These are phyloP conservation scores for Anneissia japonica DNA, from an alignment of 35 echinoderm and acorn worm species.

Conservation along the genomic window DNA sequence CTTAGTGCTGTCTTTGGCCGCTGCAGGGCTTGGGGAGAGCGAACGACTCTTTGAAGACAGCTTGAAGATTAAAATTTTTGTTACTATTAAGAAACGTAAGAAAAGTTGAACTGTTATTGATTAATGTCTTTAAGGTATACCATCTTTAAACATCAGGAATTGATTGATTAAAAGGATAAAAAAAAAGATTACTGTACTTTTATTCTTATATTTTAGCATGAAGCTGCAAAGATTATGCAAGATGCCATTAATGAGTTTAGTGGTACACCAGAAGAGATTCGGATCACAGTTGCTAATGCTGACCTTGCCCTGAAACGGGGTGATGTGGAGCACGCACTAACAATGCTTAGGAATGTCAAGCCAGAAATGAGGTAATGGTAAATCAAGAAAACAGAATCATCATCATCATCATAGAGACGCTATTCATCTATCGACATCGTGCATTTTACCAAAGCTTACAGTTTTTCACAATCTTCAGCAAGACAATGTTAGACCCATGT, in stretches of 20 bases:
- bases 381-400: no score
- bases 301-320: constrained; percentile 79
- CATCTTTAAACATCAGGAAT: no score
- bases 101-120: no score
- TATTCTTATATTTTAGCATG: constrained; percentile 61
- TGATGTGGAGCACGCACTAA: constrained; percentile 83
- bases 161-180: not conserved
- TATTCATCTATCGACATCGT: no score
- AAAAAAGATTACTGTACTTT: not conserved
- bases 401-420: no score
- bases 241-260: constrained; percentile 98
- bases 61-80: no score
- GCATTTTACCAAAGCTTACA: no score
- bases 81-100: no score
- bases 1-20: not conserved
- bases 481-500: no score
- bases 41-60: not conserved
- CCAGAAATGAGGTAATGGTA: constrained; percentile 63
- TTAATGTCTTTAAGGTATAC: no score
- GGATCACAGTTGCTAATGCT: constrained; percentile 91
- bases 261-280: constrained; percentile 88
- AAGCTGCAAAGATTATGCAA: constrained; percentile 98
- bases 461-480: no score
- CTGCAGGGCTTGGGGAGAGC: not conserved
- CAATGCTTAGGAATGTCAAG: constrained; percentile 89